A percentile compares a stretch with the other conserved stretches of the same genome.
Conservation (phyloP, 2,888 invertebrate genomes). For the Drosophila anceps region DNA sequence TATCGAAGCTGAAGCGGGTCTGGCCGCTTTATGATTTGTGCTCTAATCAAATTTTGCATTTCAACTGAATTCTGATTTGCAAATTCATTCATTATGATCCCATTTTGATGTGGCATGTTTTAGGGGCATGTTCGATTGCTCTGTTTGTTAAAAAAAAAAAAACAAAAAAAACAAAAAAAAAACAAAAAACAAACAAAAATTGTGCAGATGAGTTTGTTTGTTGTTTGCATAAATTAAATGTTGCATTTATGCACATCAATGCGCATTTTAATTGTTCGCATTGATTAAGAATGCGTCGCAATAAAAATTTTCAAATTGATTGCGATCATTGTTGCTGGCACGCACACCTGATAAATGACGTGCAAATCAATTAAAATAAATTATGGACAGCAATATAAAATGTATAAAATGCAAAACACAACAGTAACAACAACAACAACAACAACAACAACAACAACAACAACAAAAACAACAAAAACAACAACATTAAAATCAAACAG, state of each 20-base stretch:
- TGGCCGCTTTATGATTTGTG: neutral
- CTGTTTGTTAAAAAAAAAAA: neutral
- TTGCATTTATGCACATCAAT: constrained; percentile 70
- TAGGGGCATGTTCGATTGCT: neutral
- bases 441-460: neutral
- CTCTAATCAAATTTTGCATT: neutral
- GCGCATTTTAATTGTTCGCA: constrained; percentile 67
- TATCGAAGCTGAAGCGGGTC: no score
- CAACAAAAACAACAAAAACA: neutral
- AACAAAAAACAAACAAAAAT: no score
- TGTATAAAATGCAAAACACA: neutral
- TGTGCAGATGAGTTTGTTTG: constrained; percentile 20
- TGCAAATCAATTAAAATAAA: constrained; percentile 74
- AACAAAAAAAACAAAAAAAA: neutral
- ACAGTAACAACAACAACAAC: neutral
- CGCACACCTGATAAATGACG: constrained; percentile 66
- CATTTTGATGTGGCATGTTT: neutral
- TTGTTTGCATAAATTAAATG: constrained; percentile 69
- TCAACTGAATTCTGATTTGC: constrained; percentile 1
- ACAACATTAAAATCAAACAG: neutral
- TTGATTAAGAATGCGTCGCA: constrained; percentile 62
- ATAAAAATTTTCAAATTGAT: constrained; percentile 62
- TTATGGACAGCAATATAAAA: constrained; percentile 27
- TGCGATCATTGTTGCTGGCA: constrained; percentile 34
- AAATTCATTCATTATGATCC: neutral